Base-by-base conservation (phyloP, 2,113 vertebrate genomes). In the Phalacrocorax brasilianus region DNA sequence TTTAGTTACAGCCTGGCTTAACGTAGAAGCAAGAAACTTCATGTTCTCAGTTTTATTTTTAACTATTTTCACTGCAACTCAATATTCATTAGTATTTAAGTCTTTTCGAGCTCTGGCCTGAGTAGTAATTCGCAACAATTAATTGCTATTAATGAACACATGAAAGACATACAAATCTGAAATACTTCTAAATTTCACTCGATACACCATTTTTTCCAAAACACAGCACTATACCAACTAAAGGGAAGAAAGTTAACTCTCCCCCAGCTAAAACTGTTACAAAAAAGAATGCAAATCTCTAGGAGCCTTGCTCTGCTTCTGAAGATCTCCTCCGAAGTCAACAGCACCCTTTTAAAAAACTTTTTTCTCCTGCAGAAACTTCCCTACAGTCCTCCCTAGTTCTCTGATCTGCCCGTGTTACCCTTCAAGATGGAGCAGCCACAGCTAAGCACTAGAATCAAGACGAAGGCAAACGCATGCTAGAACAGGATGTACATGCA, bases 381-480 rank as follows among this genome's bases (percentile, higher is more conserved):
- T 79, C 26, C 27, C 27, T 3, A 2, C 22, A 63, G 28, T 26
- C 26, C 11, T 85, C 52, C n/a, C 45, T 9, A 32, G 22, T 6
- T 63, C 8, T 20, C 15, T 40, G 26, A 86, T 32, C 38, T 15
- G 6, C 22, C 35, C 2, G 0, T 1, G 0, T 8, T 30, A 17
- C 16, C 63, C 45, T 61, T 33, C 22, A 70, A 67, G 65, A 35
- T 14, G 26, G 15, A 72, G 28, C 35, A 45, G 59, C 23, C 44
- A 58, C 49, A 2, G 0, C 35, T 22, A 14, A 80, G 32, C 59
- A n/a, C 13, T 50, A 59, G 66, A 75, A 59, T 38, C 38, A 83
- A 71, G 63, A 59, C 1, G 35, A 70, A 65, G 4, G 27, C 18
- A 85, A 85, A 8, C 17, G 33, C 74, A 5, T 0, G 0, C 44